phyloP scores from a whole-genome alignment of 53 echinoderm and acorn worm species.

The Mesocentrotus franciscanus region DNA sequence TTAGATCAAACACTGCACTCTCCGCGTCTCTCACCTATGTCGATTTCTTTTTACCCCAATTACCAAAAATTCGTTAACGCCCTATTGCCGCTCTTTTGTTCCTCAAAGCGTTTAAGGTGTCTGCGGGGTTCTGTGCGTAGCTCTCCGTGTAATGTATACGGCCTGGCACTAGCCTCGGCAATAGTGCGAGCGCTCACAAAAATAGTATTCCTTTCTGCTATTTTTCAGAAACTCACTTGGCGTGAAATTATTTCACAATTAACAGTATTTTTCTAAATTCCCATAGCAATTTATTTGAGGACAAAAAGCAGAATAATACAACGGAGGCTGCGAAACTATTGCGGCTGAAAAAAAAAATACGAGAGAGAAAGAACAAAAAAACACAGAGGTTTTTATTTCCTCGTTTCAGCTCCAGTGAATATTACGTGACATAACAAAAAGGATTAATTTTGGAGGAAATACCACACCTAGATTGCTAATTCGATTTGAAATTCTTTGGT shows the following conservation, averaged over 20 bases:
- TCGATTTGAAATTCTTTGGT: background rate
- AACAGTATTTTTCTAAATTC: constrained; percentile 36
- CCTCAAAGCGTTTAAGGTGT: constrained; percentile 43
- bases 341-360: background rate
- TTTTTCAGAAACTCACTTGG: background rate
- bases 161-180: background rate
- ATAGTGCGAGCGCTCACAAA: constrained; percentile 24
- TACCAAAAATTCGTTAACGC: constrained; percentile 64
- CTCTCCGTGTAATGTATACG: constrained; percentile 60
- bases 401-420: constrained; percentile 3
- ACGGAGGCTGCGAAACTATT: background rate
- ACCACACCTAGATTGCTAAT: constrained; percentile 1
- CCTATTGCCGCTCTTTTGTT: constrained; percentile 44
- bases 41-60: constrained; percentile 39
- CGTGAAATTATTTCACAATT: constrained; percentile 56
- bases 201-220: background rate
- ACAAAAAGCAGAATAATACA: background rate
- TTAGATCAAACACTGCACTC: constrained; percentile 23
- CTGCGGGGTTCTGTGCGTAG: background rate
- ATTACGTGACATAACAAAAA: constrained; percentile 48
- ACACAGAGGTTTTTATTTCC: background rate
- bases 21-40: constrained; percentile 33
- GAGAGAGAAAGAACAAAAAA: background rate
- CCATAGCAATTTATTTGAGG: background rate
- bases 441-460: background rate